phyloP scores from a whole-genome alignment of 2,797 vertebrate genomes.

The Malurus splendens region DNA sequence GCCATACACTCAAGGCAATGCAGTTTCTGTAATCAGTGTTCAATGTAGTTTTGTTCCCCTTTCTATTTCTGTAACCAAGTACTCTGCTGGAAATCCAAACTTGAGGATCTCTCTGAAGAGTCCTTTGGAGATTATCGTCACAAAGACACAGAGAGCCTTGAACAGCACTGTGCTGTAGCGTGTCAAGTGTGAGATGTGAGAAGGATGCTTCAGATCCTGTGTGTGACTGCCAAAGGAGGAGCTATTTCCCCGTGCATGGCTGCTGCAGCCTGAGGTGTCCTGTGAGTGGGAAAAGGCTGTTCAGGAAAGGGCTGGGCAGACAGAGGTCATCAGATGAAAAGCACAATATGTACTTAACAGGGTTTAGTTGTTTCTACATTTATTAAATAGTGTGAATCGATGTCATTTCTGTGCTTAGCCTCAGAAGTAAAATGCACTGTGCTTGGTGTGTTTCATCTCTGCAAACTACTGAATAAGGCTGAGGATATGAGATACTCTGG shows the following conservation, averaged over 20 bases:
- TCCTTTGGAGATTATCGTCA: neutral
- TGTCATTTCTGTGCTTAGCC: neutral
- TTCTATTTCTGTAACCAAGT: neutral
- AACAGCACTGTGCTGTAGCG: neutral
- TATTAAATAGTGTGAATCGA: neutral
- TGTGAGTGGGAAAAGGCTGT: neutral
- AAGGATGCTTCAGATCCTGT: neutral
- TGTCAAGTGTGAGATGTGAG: neutral
- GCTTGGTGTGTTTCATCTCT: neutral
- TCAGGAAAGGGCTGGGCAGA: neutral
- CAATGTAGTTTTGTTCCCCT: neutral
- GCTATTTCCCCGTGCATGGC: neutral
- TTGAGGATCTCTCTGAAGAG: neutral
- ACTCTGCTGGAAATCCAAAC: neutral
- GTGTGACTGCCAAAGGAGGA: neutral
- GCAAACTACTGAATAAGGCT: neutral
- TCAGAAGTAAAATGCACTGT: accelerated
- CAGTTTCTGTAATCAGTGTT: neutral
- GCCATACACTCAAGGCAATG: neutral
- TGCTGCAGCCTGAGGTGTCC: neutral
- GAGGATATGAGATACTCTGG: neutral
- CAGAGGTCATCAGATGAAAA: neutral
- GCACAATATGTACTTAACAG: neutral
- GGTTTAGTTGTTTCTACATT: neutral
- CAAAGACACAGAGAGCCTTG: neutral